A percentile compares a stretch with the other conserved stretches of the same genome.
These are phyloP conservation scores for Mohoua ochrocephala DNA, from an alignment of 2,113 vertebrate genomes.

Conservation along the genomic window DNA sequence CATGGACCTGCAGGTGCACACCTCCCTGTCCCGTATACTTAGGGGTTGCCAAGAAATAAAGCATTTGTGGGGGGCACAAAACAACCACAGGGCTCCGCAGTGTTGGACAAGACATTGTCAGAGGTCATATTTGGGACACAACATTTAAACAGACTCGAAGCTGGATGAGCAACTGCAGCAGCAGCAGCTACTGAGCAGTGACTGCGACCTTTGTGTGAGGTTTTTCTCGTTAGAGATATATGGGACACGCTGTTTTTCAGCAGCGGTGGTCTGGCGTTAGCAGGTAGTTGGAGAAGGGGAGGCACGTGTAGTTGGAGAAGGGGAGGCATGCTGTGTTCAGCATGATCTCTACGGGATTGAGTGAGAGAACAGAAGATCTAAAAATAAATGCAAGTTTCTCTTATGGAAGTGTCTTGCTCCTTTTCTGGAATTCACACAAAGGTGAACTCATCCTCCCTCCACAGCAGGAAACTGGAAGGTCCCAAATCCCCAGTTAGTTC, in stretches of 20 bases:
- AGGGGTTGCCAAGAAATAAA: background rate
- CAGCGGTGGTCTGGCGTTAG: background rate
- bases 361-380: background rate
- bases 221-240: background rate
- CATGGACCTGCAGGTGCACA: background rate
- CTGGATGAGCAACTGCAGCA: background rate
- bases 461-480: background rate
- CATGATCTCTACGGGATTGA: background rate
- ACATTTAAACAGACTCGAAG: background rate
- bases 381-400: background rate
- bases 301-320: background rate
- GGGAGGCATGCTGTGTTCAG: background rate
- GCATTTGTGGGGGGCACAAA: background rate
- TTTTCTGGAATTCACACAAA: background rate
- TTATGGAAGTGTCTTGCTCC: background rate
- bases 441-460: background rate
- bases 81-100: background rate
- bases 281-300: background rate
- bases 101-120: background rate
- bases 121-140: background rate
- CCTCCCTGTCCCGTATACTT: background rate
- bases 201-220: background rate
- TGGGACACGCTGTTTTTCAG: background rate
- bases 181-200: background rate
- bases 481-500: slow-evolving; percentile 3